Evolutionary conservation across 2,113 vertebrate genomes (phyloP), one percentile per base, ranked within the genome.

Genomic region (Cinclus mexicanus): DNA sequence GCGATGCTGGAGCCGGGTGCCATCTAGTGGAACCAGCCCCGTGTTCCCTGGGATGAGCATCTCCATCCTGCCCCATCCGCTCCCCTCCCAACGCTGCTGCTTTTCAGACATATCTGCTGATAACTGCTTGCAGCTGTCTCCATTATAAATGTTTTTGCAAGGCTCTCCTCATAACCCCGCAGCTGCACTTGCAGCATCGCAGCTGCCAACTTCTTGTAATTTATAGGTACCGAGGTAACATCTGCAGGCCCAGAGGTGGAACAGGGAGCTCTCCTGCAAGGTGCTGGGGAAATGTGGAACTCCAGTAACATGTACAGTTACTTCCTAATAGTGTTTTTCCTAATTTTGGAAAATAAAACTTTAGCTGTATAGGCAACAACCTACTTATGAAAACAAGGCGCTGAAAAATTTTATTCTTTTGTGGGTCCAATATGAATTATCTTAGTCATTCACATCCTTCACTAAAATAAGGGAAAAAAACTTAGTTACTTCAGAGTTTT

Each of bases 1-100:
- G 23, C 74, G 79, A 1, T 11, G 53, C 89, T 96, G 93, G 81
- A 52, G 25, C 50, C 35, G 96, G 92, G 76, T 97, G 97, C 98
- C 98, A 97, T 96, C 98, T 96, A 80, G 98, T 97, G 98, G 98
- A 57, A 19, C 12, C 9, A 44, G 6, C 29, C n/a, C 8, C 14
- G 0, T 2, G 11, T 2, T 60, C 44, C 17, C 47, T 4, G 13
- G 5, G 7, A 10, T 0, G 3, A 69, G 18, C 44, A 35, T 6
- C 35, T 12, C 63, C 0, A 0, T 5, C 20, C 47, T 0, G 7
- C 18, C 83, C 70, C 61, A 2, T 11, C 65, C 21, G 50, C 64
- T 53, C 39, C 60, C 19, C 46, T 42, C 70, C 1, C 68, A 69
- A 2, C 4, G 3, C n/a, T 31, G 81, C 46, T 60, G 75, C 61